These are phyloP conservation scores for Nomada hirtipes DNA, from an alignment of 2,888 invertebrate genomes.

Conservation along the genomic window DNA sequence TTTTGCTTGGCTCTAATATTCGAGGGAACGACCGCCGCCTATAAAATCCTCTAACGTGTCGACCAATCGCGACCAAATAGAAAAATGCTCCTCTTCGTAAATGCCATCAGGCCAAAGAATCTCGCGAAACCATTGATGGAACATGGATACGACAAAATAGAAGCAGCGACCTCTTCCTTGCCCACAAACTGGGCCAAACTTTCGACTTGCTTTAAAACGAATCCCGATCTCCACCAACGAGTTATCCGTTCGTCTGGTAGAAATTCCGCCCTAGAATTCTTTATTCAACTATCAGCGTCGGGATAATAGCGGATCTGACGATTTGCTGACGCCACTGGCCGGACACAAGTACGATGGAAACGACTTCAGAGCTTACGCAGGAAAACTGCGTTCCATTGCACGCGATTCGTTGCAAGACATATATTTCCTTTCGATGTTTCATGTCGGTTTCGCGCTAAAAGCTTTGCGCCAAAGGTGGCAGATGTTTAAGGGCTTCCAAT, in stretches of 20 bases:
- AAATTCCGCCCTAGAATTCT: constrained; percentile 40
- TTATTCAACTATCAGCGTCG: constrained; percentile 50
- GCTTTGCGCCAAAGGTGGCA: not conserved
- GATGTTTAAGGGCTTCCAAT: not conserved
- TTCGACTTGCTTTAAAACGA: constrained; percentile 18
- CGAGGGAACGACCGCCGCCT: not conserved
- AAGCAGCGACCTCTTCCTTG: constrained; percentile 1
- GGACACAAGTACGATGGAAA: constrained; percentile 58
- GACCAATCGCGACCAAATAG: not conserved
- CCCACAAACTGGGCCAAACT: constrained; percentile 41
- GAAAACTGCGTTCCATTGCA: constrained; percentile 56
- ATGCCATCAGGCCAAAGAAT: constrained; percentile 10
- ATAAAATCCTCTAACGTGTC: constrained; percentile 11
- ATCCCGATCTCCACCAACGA: constrained; percentile 21
- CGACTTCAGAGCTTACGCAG: constrained; percentile 58
- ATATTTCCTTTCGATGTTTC: constrained; percentile 64
- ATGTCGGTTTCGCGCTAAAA: constrained; percentile 37
- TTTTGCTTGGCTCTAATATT: not conserved
- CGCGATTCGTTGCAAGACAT: constrained; percentile 49
- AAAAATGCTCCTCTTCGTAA: constrained; percentile 2
- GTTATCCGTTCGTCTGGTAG: constrained; percentile 17
- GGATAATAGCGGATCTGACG: constrained; percentile 52
- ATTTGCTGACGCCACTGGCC: constrained; percentile 54
- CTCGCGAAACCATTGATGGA: constrained; percentile 5
- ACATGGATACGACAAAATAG: constrained; percentile 1